These are phyloP conservation scores for Nettapus auritus DNA, from an alignment of 2,113 vertebrate genomes.

Conservation along the genomic window DNA sequence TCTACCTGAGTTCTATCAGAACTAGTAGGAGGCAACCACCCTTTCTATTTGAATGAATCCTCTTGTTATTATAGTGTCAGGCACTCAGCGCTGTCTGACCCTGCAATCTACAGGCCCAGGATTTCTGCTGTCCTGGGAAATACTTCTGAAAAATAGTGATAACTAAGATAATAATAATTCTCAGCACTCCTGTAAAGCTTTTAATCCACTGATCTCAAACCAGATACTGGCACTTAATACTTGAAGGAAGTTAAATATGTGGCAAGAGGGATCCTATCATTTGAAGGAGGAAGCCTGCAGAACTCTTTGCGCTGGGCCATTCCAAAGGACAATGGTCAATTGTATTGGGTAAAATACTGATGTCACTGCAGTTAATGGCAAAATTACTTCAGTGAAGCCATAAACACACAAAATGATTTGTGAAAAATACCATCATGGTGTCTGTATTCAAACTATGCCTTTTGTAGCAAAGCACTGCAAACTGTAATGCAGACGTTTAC, in stretches of 20 bases:
- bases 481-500: neutral
- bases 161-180: slow-evolving; percentile 66
- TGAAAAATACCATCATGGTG: neutral
- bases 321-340: slow-evolving; percentile 9
- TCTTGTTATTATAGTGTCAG: slow-evolving; percentile 8
- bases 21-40: neutral
- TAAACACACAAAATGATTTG: neutral
- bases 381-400: slow-evolving; percentile 2
- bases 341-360: neutral
- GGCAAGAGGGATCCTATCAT: slow-evolving; percentile 2
- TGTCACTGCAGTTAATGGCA: neutral
- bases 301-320: neutral
- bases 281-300: slow-evolving; percentile 6
- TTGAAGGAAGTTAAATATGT: neutral
- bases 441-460: neutral
- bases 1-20: slow-evolving; percentile 4
- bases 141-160: slow-evolving; percentile 52
- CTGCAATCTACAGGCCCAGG: slow-evolving; percentile 43
- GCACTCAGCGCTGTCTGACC: slow-evolving; percentile 36
- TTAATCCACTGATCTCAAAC: slow-evolving; percentile 60
- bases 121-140: slow-evolving; percentile 15
- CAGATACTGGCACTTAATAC: slow-evolving; percentile 23
- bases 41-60: slow-evolving; percentile 29
- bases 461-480: neutral
- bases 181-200: slow-evolving; percentile 56